A percentile compares a stretch with the other conserved stretches of the same genome.
Evolutionary conservation across 1,140 invertebrate genomes (phyloP).

Genomic region (Plodia interpunctella): DNA sequence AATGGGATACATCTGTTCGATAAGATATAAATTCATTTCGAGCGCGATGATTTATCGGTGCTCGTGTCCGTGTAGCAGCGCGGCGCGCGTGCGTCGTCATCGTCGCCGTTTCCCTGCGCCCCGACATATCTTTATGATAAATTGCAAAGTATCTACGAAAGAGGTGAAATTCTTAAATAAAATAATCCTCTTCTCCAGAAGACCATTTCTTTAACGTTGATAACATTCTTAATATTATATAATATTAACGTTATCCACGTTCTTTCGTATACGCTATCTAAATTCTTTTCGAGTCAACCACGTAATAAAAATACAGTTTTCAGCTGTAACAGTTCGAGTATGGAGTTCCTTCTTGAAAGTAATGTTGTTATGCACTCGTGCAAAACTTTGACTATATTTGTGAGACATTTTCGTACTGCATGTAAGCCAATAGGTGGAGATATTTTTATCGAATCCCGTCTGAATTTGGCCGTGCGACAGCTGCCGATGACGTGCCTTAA

Average conservation of each 20-base stretch:
- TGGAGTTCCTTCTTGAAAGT: conserved; percentile 4
- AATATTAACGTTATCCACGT: too few relatives aligned
- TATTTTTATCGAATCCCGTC: conserved; percentile 48
- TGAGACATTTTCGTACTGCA: background rate
- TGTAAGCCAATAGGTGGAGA: conserved; percentile 23
- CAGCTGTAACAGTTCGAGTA: background rate
- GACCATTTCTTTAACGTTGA: background rate
- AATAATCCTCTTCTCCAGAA: conserved; percentile 9
- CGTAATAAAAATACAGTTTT: background rate
- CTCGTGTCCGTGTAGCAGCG: conserved; percentile 22
- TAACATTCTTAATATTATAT: background rate
- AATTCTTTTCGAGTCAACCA: background rate
- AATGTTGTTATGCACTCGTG: conserved; percentile 6
- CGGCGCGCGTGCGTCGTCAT: conserved; percentile 41
- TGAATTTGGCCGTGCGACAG: conserved; percentile 46
- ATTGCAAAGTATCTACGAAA: conserved; percentile 37
- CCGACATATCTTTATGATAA: conserved; percentile 54
- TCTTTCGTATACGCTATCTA: background rate
- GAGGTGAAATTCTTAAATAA: conserved; percentile 34
- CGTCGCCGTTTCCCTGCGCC: conserved; percentile 33
- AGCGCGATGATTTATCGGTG: conserved; percentile 56
- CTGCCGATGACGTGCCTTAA: conserved; percentile 54
- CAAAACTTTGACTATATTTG: background rate
- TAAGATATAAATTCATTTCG: conserved; percentile 51
- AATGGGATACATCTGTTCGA: conserved; percentile 35